Conservation (phyloP, 2,797 vertebrate genomes). For the Chromobotia macracanthus region DNA sequence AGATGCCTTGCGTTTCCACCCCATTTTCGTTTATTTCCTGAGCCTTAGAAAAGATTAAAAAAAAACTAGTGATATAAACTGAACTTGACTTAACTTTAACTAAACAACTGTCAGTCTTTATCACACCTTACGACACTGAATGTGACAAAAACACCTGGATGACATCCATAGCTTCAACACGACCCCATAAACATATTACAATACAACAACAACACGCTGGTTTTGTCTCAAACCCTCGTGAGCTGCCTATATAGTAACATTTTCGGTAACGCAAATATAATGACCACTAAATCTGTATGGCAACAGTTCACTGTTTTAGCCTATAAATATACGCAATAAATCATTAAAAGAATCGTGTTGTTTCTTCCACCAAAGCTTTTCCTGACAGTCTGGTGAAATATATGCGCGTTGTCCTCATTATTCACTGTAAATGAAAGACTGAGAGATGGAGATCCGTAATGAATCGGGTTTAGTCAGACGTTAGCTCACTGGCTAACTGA, state of each 20-base stretch:
- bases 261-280: too few species aligned
- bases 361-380: neutral
- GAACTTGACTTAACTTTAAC: too few species aligned
- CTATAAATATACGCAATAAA: neutral
- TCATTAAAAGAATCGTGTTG: neutral
- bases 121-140: too few species aligned
- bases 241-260: neutral
- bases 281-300: neutral
- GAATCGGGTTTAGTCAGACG: neutral
- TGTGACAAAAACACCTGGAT: too few species aligned
- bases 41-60: slow-evolving; percentile 27
- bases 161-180: too few species aligned
- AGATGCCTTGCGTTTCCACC: slow-evolving; percentile 63
- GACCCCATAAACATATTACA: too few species aligned
- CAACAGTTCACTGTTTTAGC: neutral
- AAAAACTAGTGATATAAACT: neutral
- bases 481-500: slow-evolving; percentile 21
- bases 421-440: too few species aligned
- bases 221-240: neutral
- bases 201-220: too few species aligned
- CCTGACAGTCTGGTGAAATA: too few species aligned
- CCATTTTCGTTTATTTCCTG: slow-evolving; percentile 55
- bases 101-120: too few species aligned
- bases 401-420: neutral
- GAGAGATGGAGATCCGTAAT: neutral